Evolutionary conservation across 2,888 invertebrate species (phyloP).

Genomic region (Tetragonisca angustula): DNA sequence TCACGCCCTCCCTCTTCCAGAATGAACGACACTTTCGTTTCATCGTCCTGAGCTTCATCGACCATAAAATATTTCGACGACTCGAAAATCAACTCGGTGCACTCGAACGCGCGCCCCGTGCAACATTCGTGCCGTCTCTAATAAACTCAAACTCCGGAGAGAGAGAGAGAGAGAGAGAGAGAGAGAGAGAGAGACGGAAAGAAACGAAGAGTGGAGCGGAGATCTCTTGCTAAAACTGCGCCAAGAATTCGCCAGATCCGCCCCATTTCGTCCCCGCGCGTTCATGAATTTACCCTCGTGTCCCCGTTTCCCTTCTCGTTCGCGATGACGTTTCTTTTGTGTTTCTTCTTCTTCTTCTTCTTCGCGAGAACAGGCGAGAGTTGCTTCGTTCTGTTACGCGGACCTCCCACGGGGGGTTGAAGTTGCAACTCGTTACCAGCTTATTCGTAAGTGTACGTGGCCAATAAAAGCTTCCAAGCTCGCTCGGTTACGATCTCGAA

Average conservation of each 20-base stretch:
- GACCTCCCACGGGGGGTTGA: conserved; percentile 21
- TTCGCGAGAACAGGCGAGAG: neutral
- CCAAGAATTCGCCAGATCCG: conserved; percentile 10
- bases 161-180: neutral
- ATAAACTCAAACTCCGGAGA: conserved; percentile 2
- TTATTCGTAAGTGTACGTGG: conserved; percentile 55
- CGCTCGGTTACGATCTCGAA: conserved; percentile 34
- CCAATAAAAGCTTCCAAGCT: conserved; percentile 53
- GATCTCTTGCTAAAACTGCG: conserved; percentile 25
- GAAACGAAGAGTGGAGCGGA: neutral
- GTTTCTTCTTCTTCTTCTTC: neutral
- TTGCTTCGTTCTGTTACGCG: conserved; percentile 11
- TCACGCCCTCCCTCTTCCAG: neutral
- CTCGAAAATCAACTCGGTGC: neutral
- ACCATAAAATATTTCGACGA: neutral
- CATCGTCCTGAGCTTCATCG: neutral
- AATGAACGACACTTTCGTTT: neutral
- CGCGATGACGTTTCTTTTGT: neutral
- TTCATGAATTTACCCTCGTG: conserved; percentile 27
- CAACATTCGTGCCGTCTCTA: conserved; percentile 6
- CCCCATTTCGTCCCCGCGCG: neutral
- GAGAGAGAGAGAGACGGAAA: neutral
- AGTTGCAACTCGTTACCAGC: conserved; percentile 51
- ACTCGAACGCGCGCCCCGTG: too few species aligned
- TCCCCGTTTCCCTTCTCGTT: neutral